A percentile compares a stretch with the other conserved stretches of the same genome.
phyloP scores from a whole-genome alignment of 1,140 invertebrate species.

The Drosophila bipectinata region DNA sequence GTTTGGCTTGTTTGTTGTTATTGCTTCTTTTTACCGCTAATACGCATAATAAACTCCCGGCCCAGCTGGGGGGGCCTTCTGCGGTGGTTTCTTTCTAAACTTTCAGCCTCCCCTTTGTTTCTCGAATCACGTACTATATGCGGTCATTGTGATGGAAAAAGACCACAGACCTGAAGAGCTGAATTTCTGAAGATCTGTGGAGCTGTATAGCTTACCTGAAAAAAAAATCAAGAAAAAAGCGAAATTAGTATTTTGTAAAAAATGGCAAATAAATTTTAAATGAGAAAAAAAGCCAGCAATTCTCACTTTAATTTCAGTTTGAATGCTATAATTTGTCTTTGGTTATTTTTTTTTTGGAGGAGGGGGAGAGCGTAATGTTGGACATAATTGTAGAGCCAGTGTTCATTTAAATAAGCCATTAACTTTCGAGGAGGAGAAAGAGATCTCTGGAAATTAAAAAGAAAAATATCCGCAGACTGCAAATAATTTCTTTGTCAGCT shows the following conservation, averaged over 20 bases:
- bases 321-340: constrained; percentile 21
- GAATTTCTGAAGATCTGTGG: not conserved
- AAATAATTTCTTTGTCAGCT: constrained; percentile 38
- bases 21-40: constrained; percentile 60
- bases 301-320: constrained; percentile 44
- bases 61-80: not conserved
- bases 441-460: constrained; percentile 27
- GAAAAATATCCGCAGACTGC: constrained; percentile 31
- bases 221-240: constrained; percentile 39
- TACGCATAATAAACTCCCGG: constrained; percentile 55
- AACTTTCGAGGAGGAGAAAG: constrained; percentile 40
- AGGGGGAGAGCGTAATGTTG: no score
- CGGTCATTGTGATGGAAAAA: constrained; percentile 49
- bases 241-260: constrained; percentile 63
- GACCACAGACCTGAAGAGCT: not conserved
- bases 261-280: constrained; percentile 38
- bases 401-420: constrained; percentile 62
- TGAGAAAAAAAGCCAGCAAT: not conserved
- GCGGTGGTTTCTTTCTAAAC: constrained; percentile 3
- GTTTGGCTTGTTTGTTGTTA: constrained; percentile 31
- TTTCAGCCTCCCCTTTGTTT: constrained; percentile 28
- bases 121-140: constrained; percentile 55
- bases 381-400: not conserved
- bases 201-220: constrained; percentile 55
- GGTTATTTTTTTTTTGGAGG: not conserved